phyloP scores from a whole-genome alignment of 2,797 vertebrate genomes.

The Phataginus tetradactyla region DNA sequence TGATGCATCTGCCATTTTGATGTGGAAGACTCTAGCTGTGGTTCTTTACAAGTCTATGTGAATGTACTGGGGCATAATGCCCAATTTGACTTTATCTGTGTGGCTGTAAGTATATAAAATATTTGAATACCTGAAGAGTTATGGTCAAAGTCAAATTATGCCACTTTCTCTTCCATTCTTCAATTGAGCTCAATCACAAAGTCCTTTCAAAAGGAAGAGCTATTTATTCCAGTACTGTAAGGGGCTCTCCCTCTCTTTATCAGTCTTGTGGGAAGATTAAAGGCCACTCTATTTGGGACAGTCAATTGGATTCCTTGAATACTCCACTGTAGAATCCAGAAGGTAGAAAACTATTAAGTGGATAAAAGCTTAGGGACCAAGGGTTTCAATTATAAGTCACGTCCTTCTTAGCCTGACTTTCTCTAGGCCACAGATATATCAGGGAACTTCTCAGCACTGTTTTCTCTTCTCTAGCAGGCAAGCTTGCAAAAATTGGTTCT shows the following conservation, averaged over 20 bases:
- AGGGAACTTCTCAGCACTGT: conserved; percentile 27
- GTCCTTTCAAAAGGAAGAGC: conserved; percentile 43
- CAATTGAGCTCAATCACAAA: conserved; percentile 22
- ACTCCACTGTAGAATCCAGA: conserved; percentile 55
- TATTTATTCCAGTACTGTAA: conserved; percentile 44
- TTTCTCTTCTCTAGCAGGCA: conserved; percentile 34
- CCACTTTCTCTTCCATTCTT: conserved; percentile 39
- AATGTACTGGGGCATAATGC: background rate
- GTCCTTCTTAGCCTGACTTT: conserved; percentile 46
- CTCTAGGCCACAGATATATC: conserved; percentile 19
- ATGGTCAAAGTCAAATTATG: conserved; percentile 53
- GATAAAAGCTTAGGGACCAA: conserved; percentile 64
- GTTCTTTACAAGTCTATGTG: background rate
- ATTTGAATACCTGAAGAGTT: conserved; percentile 27
- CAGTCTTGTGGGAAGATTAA: conserved; percentile 68
- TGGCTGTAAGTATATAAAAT: background rate
- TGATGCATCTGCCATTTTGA: background rate
- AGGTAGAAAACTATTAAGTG: conserved; percentile 63
- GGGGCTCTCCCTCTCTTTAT: conserved; percentile 42
- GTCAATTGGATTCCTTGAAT: conserved; percentile 65
- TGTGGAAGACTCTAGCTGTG: background rate
- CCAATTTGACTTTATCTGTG: background rate
- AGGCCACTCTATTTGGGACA: conserved; percentile 57
- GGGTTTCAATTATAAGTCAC: conserved; percentile 62
- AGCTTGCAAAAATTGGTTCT: conserved; percentile 4